Evolutionary conservation across 2,888 invertebrate species (phyloP).

Genomic region (Flabesymbios commensalis): DNA sequence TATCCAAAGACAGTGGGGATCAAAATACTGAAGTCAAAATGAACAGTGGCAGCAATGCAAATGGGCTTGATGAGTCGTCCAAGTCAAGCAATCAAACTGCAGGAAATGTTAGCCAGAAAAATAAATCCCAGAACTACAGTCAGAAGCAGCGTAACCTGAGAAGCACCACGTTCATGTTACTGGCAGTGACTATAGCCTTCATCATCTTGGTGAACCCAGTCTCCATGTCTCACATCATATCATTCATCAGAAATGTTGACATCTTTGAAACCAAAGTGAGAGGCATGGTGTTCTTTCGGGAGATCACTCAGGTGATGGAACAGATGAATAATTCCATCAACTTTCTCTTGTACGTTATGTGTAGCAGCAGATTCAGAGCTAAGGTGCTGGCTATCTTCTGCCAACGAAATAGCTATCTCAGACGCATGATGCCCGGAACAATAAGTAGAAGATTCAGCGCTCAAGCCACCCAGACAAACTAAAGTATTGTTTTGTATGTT

Average conservation of each 20-base stretch:
- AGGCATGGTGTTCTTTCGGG: constrained; percentile 34
- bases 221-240: constrained; percentile 35
- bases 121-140: background rate
- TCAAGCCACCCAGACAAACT: too few relatives aligned
- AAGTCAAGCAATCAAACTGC: background rate
- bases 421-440: too few relatives aligned
- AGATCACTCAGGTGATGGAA: constrained; percentile 42
- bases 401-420: too few relatives aligned
- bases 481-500: too few relatives aligned
- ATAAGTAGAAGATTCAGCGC: too few relatives aligned
- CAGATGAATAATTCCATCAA: constrained; percentile 46
- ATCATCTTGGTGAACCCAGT: constrained; percentile 40
- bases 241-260: constrained; percentile 30
- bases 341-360: constrained; percentile 44
- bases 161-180: constrained; percentile 39
- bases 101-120: background rate
- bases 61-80: too few relatives aligned
- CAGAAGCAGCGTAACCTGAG: background rate
- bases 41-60: too few relatives aligned
- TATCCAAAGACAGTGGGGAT: too few relatives aligned
- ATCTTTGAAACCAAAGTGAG: constrained; percentile 33
- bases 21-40: too few relatives aligned
- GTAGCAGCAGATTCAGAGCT: constrained; percentile 36
- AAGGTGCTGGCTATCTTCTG: constrained; percentile 24
- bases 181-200: constrained; percentile 38